Evolutionary conservation across 2,113 vertebrate genomes (phyloP), one percentile per base, ranked within the genome.

Genomic region (Phyllostomus discolor): DNA sequence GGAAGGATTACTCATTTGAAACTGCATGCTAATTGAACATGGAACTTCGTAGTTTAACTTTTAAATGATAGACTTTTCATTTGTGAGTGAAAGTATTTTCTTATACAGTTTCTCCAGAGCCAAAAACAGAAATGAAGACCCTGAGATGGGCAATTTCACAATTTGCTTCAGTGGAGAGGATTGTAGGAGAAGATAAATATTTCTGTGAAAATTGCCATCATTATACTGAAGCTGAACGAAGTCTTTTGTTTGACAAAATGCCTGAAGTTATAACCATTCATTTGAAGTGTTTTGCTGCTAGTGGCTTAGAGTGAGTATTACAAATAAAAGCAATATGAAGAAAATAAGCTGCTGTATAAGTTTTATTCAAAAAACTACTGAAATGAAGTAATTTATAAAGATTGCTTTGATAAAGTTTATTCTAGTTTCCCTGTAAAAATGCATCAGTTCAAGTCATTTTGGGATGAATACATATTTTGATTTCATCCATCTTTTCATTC

Each of bases 161-260:
- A 97, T 99, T 99, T 98, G 99, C 99, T 0, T 99, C 99, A 0
- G 99, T 99, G 98, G 99, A 99, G 98, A 99, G 99, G 96, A 99
- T 99, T 92, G 99, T 99, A 64, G 99, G 99, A 70, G 99, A 99
- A 98, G 99, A 99, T 97, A 99, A 99, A 92, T 99, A 99, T 96
- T 99, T 99, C 98, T 99, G 99, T 94, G 99, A 99, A 98, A 99
- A 99, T 46, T 99, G 99, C 96, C 99, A 98, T 91, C 99, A 99
- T 96, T 99, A 99, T 98, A 98, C 99, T 0, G 99, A 99, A 98
- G 99, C 99, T 0, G 99, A 99, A 97, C 98, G 99, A 92, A 99
- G 99, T 98, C 99, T 99, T 81, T 97, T 99, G 90, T 99, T 99
- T 95, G 99, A 99, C 96, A 99, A 99, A 98, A 99, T 99, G 94